phyloP scores from a whole-genome alignment of 2,797 vertebrate genomes.

The Premnoplex brunnescens region DNA sequence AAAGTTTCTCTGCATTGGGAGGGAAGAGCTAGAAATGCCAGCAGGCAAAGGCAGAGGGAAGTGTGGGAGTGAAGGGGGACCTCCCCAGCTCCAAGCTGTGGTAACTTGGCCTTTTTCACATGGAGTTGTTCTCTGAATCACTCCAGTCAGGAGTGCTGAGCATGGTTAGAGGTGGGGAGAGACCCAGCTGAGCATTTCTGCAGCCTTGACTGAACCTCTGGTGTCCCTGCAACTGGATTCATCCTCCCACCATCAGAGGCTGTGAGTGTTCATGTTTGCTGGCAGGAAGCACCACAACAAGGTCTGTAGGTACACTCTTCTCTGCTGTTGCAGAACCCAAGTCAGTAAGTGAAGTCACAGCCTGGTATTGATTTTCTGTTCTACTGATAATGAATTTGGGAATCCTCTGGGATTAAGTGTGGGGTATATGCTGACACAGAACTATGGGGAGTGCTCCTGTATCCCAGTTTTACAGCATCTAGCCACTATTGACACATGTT shows the following conservation, averaged over 20 bases:
- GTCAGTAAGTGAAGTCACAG: slow-evolving; percentile 39
- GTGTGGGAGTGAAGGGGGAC: neutral
- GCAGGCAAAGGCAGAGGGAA: neutral
- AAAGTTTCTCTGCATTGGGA: neutral
- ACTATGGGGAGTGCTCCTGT: neutral
- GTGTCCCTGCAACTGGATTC: neutral
- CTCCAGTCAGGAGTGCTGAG: neutral
- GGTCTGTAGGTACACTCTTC: neutral
- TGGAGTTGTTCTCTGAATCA: neutral
- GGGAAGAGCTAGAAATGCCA: neutral
- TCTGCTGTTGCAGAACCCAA: neutral
- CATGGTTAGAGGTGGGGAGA: neutral
- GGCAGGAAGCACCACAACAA: neutral
- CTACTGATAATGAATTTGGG: slow-evolving; percentile 38
- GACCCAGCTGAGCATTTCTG: neutral
- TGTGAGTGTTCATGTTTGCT: neutral
- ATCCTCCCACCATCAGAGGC: neutral
- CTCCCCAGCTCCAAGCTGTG: neutral
- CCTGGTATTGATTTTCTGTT: slow-evolving; percentile 23
- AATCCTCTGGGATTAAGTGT: neutral
- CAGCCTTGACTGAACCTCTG: neutral
- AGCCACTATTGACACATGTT: neutral
- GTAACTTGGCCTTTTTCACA: neutral
- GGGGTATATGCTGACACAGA: neutral
- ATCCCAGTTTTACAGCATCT: neutral